Percentiles rank a stretch among this genome's conserved stretches.
Conservation (phyloP, 2,797 vertebrate genomes). For the Mormyrops boulengeri region DNA sequence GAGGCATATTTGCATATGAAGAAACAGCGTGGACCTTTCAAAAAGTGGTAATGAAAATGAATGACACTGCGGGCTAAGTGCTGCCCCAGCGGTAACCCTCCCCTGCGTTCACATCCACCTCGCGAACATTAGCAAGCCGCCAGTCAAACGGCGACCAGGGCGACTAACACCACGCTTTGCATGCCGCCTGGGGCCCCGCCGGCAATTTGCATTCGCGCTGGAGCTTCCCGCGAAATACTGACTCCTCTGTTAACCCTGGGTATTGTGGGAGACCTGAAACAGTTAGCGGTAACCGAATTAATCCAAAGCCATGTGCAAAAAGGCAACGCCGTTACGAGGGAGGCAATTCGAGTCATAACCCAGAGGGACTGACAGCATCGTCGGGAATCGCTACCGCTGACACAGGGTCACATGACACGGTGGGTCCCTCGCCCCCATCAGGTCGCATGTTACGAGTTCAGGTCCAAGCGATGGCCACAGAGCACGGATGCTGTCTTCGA, state of each 20-base stretch:
- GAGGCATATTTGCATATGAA: conserved; percentile 52
- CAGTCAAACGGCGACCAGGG: conserved; percentile 19
- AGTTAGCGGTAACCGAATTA: conserved; percentile 37
- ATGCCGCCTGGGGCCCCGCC: conserved; percentile 36
- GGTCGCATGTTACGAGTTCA: not conserved
- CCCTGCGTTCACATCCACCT: conserved; percentile 17
- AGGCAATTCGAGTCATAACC: not conserved
- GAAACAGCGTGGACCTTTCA: not conserved
- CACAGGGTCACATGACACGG: not conserved
- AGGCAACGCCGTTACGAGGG: too few species aligned
- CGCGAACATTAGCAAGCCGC: conserved; percentile 9
- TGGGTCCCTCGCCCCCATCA: not conserved
- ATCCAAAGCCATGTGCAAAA: not conserved
- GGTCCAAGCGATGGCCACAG: not conserved
- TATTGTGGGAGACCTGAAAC: conserved; percentile 29
- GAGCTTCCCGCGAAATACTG: conserved; percentile 31
- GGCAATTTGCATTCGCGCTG: conserved; percentile 57
- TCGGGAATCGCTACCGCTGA: not conserved
- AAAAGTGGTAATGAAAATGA: not conserved
- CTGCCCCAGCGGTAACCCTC: not conserved
- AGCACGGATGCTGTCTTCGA: not conserved
- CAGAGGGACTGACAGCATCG: not conserved
- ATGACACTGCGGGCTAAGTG: not conserved
- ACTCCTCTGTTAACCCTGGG: conserved; percentile 31
- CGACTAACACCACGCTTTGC: conserved; percentile 46